Base-by-base conservation (phyloP, 1,140 invertebrate species). In the Lepidostoma basale region DNA sequence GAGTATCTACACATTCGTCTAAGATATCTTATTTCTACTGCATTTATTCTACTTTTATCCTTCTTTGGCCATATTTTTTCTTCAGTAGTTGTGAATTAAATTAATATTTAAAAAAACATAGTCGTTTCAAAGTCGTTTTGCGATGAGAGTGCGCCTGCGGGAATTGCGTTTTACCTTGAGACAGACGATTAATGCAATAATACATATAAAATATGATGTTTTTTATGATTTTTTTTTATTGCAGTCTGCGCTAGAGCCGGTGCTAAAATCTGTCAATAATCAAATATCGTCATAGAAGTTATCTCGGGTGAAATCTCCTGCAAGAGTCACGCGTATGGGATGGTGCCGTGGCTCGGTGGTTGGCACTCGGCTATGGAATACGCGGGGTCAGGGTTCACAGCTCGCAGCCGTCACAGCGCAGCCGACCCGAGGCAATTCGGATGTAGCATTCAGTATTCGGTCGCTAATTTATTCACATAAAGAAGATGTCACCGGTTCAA, bases 401-500 rank as follows among this genome's bases (percentile, higher is more conserved):
- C 60, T 72, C 70, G 62, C 39, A 62, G n/a, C 60, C 62, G 62
- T 22, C 20, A 30, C 10, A 39, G 47, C n/a, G 22, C 23, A 64
- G 67, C 18, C 54, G 33, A 1, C 18, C 60, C 59, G 33, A 49
- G 62, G 60, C 70, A 65, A 54, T 68, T 68, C 62, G 59, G 56
- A 60, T 68, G 58, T 68, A 60, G 45, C 64, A 65, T 64, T 72
- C 60, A 45, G 12, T 18, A 30, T 52, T 66, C 62, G 58, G 70
- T 23, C 36, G 56, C 36, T 30, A 54, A 33, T 14, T n/a, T 47
- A 47, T 47, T 22, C 16, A 47, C 44, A 47, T 68, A 72, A 68
- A 68, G 62, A 72, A 72, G 70, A 72, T 72, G 70, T 72, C 70
- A 68, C 70, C 64, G 59, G 59, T 62, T 52, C 69, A 47, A 62